Percentiles rank a stretch among this genome's conserved stretches.
These are phyloP conservation scores for Elysia chlorotica DNA, from an alignment of 1,140 invertebrate species.

Conservation along the genomic window DNA sequence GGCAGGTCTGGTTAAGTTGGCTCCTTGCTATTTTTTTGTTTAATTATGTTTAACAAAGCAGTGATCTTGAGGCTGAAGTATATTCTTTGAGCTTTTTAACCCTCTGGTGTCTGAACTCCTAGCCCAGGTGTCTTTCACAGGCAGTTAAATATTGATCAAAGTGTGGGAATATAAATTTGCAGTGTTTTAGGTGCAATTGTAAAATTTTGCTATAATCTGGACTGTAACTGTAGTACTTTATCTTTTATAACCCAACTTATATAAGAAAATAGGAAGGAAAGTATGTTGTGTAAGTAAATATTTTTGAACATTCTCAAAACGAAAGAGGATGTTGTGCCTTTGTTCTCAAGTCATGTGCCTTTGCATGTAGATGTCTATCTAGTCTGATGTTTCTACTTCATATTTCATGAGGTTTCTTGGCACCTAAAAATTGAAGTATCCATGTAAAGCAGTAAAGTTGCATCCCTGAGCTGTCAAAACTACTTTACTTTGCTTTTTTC, in stretches of 20 bases:
- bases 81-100: not conserved
- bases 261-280: not conserved
- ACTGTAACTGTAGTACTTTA: too few species aligned
- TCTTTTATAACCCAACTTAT: too few species aligned
- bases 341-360: conserved; percentile 11
- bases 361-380: not conserved
- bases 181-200: conserved; percentile 12
- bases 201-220: not conserved
- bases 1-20: not conserved
- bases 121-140: conserved; percentile 14
- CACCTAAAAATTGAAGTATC: too few species aligned
- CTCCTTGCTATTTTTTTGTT: not conserved
- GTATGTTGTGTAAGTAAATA: not conserved
- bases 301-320: too few species aligned
- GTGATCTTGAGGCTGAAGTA: too few species aligned
- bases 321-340: not conserved
- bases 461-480: too few species aligned
- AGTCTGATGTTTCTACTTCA: not conserved
- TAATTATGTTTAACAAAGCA: not conserved
- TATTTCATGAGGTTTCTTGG: too few species aligned
- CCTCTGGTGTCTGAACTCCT: conserved; percentile 5
- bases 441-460: too few species aligned
- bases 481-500: too few species aligned
- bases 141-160: conserved; percentile 15
- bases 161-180: not conserved